phyloP scores from a whole-genome alignment of 2,113 vertebrate species.

The Brachyhypopomus gauderio region DNA sequence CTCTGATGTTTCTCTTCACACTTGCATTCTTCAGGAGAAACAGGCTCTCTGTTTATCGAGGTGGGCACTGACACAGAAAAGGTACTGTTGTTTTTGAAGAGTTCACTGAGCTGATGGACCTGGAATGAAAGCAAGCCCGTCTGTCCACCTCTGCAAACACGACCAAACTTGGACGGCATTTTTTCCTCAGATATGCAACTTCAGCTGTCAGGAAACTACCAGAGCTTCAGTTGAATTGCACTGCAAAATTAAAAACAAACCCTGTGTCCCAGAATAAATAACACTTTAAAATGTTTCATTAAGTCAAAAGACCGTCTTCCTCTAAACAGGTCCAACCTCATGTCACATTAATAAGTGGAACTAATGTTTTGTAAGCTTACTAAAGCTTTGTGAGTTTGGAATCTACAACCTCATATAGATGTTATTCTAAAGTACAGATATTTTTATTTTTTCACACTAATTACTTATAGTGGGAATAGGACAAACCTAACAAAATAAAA shows the following conservation, averaged over 20 bases:
- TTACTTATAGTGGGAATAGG: no score
- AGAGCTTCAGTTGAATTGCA: not conserved
- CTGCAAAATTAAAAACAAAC: not conserved
- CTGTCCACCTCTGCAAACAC: not conserved
- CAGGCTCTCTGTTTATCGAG: slow-evolving; percentile 55
- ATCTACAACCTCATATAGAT: not conserved
- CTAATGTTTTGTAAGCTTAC: not conserved
- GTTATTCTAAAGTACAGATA: no score
- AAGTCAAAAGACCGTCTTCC: not conserved
- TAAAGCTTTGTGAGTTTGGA: not conserved
- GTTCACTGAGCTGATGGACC: slow-evolving; percentile 51
- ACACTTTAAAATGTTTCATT: not conserved
- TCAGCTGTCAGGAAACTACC: not conserved
- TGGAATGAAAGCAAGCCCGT: not conserved
- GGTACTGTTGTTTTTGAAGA: slow-evolving; percentile 28
- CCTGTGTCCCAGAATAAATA: not conserved
- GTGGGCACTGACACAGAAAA: slow-evolving; percentile 49
- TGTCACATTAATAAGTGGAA: not conserved
- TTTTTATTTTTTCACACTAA: no score
- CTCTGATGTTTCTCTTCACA: slow-evolving; percentile 28
- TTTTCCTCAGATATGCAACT: not conserved
- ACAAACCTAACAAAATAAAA: not conserved
- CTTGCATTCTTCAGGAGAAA: slow-evolving; percentile 22
- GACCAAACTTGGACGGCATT: slow-evolving; percentile 23
- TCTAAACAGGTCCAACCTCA: not conserved